Conservation (phyloP, 2,113 vertebrate species). For the Aleadryas rufinucha region DNA sequence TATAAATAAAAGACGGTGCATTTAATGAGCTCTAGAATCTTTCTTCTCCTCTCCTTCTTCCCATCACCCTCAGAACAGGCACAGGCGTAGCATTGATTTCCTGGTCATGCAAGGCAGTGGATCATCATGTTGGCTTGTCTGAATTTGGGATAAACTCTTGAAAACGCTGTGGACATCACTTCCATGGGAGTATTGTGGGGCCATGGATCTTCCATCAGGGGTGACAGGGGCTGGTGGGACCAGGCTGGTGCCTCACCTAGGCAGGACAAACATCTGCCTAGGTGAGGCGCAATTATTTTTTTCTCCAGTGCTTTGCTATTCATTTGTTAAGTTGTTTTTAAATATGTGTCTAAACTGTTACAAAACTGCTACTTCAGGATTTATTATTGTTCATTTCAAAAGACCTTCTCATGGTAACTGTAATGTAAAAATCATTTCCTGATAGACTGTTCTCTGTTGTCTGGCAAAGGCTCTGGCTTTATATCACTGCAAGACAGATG, state of each 20-base stretch:
- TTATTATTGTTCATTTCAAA: conserved; percentile 57
- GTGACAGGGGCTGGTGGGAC: background rate
- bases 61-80: background rate
- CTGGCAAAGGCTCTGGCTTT: conserved; percentile 55
- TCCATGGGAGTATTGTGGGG: accelerated
- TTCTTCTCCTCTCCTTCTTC: background rate
- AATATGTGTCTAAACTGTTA: conserved; percentile 22
- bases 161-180: background rate
- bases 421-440: conserved; percentile 65
- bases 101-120: background rate
- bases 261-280: background rate
- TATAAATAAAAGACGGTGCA: background rate
- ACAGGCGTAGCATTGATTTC: background rate
- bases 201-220: background rate
- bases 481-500: conserved; percentile 63
- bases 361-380: conserved; percentile 45
- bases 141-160: background rate
- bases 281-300: background rate
- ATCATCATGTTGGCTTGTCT: background rate
- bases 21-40: background rate
- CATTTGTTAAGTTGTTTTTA: conserved; percentile 31
- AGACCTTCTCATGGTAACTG: conserved; percentile 47
- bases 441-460: conserved; percentile 53
- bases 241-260: too few relatives aligned
- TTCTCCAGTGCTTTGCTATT: background rate